Base-by-base conservation (phyloP, 1,140 invertebrate species). In the Megathymus violae region DNA sequence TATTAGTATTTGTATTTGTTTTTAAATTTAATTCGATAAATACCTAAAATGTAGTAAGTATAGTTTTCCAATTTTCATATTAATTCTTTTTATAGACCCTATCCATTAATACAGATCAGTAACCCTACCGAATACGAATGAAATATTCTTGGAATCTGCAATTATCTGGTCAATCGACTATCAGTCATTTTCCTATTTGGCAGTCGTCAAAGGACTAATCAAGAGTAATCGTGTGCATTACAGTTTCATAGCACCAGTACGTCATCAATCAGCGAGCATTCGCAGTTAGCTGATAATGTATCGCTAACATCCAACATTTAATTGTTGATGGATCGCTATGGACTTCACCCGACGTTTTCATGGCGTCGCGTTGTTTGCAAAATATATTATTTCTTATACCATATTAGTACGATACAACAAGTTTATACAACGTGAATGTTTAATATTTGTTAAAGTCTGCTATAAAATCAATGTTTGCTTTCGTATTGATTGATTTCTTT, bases 301-400 rank as follows among this genome's bases (percentile, higher is more conserved):
- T 82, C 80, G 78, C 74, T 76, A 85, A 88, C 85, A 82, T 69
- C 74, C 69, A 79, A 72, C 77, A 79, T 88, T 85, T 89, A 90
- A 89, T 90, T 89, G 85, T 80, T 90, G 86, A 90, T 90, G 82
- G 88, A 90, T 90, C 72, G 72, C 64, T 60, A 59, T 58, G 68
- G 40, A 58, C 69, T 61, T 66, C 63, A 71, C 73, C 68, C 63
- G 69, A 60, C 69, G 74, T 74, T 54, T 54, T 43, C 38, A 54
- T 54, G 38, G 51, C 22, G 19, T 54, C 51, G 19, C 51, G 9
- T 54, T 19, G 1, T n/a, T n/a, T n/a, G n/a, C n/a, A n/a, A n/a
- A n/a, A n/a, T n/a, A n/a, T n/a, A n/a, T n/a, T n/a, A n/a, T n/a
- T n/a, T n/a, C n/a, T n/a, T n/a, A n/a, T n/a, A n/a, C n/a, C n/a